Evolutionary conservation across 2,797 vertebrate genomes (phyloP), one percentile per base, ranked within the genome.

Genomic region (Alcedo atthis): DNA sequence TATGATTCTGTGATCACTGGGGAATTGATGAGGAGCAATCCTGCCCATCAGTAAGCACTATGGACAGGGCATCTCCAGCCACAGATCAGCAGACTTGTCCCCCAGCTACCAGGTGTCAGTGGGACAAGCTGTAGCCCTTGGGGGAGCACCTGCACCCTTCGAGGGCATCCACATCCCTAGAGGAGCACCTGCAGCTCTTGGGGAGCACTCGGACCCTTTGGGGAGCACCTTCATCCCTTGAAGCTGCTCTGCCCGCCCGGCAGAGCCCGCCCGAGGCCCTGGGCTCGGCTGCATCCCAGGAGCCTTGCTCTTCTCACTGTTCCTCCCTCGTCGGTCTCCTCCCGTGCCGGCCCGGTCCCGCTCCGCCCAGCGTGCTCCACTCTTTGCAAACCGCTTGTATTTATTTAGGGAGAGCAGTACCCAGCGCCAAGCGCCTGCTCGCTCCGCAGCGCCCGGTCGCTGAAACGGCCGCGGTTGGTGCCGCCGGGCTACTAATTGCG

Each of bases 1-100:
- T 33, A 8, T 64, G 21, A n/a, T 33, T 33, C 5, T 1, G 22
- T 48, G n/a, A 48, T 49, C 25, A 21, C 32, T 49, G 46, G 42
- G 53, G 61, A 33, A 14, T 1, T 19, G 21, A 33, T 16, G 2
- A 2, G 48, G 25, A 24, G 71, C 7, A 13, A 13, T 26, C 43
- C 30, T 3, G 2, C 3, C 59, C 0, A 42, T 1, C 10, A 35
- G 35, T 4, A 17, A 33, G 37, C n/a, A 26, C 18, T 10, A 51
- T 10, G 68, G 51, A 33, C 25, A 5, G 8, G 22, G 12, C n/a
- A 58, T 6, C 40, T 18, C 24, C 57, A 25, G 13, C 55, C 66
- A 2, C 0, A 18, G 35, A 32, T 19, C 15, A 4, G 8, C 12
- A 22, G 33, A 15, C 32, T 6, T 2, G 37, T 32, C 25, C 54